phyloP scores from a whole-genome alignment of 2,888 invertebrate genomes.

The Orgyia antiqua region DNA sequence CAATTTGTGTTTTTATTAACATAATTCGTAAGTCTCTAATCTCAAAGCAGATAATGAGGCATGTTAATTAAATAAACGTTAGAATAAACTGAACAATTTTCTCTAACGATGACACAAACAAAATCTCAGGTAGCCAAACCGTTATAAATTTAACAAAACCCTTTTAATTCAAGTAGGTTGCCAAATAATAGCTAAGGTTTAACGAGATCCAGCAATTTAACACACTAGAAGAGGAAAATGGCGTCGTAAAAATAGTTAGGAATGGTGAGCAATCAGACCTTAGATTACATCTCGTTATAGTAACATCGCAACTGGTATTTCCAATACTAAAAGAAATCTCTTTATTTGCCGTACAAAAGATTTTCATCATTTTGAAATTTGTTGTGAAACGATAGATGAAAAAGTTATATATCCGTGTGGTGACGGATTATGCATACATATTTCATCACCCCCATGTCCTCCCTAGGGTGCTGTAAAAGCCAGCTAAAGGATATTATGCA shows the following conservation, averaged over 20 bases:
- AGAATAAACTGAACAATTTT: constrained; percentile 27
- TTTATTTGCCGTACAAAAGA: no score
- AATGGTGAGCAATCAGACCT: constrained; percentile 61
- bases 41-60: no score
- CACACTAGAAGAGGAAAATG: constrained; percentile 40
- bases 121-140: constrained; percentile 33
- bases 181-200: constrained; percentile 36
- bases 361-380: no score
- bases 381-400: no score
- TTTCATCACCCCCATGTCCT: no score
- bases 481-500: no score
- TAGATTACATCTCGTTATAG: constrained; percentile 50
- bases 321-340: constrained; percentile 2
- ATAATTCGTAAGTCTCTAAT: no score
- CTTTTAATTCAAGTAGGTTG: constrained; percentile 39
- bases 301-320: constrained; percentile 30
- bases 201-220: constrained; percentile 43
- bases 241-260: constrained; percentile 63
- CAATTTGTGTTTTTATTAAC: no score
- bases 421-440: no score
- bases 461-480: no score
- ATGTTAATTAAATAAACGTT: constrained; percentile 8
- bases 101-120: constrained; percentile 21
- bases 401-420: no score
- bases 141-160: constrained; percentile 44